Conservation (phyloP, 2,888 invertebrate species). For the Ophion obscuratus region DNA sequence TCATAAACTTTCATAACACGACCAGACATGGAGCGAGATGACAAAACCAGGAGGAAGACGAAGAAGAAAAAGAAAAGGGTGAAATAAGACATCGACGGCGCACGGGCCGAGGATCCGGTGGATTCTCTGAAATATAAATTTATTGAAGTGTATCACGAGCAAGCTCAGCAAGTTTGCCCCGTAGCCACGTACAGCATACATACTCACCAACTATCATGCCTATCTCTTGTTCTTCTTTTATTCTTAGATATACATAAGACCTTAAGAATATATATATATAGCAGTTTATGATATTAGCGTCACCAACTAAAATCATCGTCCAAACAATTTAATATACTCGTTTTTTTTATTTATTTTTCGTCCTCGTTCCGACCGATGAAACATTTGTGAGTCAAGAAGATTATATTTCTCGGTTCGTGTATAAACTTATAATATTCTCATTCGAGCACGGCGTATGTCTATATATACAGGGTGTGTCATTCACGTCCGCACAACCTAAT, state of each 20-base stretch:
- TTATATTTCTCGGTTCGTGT: constrained; percentile 9
- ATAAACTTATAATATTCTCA: neutral
- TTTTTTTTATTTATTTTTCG: constrained; percentile 7
- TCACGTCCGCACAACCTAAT: neutral
- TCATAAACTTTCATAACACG: neutral
- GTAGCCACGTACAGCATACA: constrained; percentile 37
- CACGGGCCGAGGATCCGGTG: constrained; percentile 39
- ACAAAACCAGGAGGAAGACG: neutral
- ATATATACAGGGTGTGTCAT: neutral
- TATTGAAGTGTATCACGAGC: constrained; percentile 58
- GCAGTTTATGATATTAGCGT: constrained; percentile 34
- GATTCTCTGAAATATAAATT: constrained; percentile 66
- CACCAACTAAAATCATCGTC: constrained; percentile 33
- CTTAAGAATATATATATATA: constrained; percentile 14
- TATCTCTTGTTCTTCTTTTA: constrained; percentile 3
- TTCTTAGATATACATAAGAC: constrained; percentile 31
- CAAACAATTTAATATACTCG: neutral
- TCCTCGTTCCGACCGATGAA: neutral
- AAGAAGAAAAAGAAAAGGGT: neutral
- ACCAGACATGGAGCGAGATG: neutral
- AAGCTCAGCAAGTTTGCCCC: constrained; percentile 1
- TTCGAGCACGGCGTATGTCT: neutral
- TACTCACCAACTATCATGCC: neutral
- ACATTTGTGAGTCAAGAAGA: constrained; percentile 1
- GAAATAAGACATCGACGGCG: neutral